Conservation (phyloP, 1,140 invertebrate genomes). For the Anagrus nilaparvatae region DNA sequence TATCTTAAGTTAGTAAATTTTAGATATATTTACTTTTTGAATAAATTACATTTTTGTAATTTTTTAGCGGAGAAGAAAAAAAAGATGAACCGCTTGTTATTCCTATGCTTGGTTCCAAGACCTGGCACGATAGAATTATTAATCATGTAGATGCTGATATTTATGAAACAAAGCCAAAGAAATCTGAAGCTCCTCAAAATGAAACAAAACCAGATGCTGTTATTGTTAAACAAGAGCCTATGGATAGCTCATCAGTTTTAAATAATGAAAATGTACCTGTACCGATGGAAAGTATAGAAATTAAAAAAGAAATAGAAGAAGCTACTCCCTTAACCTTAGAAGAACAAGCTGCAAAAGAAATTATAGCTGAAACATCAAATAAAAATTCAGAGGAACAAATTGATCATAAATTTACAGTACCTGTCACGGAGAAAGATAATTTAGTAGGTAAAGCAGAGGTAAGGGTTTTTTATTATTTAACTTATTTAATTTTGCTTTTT, state of each 20-base stretch:
- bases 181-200: constrained; percentile 5
- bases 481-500: too few species aligned
- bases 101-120: constrained; percentile 43
- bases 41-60: constrained; percentile 16
- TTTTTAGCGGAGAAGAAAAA: constrained; percentile 42
- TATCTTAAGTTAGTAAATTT: background rate
- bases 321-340: constrained; percentile 37
- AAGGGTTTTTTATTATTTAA: constrained; percentile 9
- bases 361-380: constrained; percentile 44
- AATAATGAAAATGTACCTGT: background rate
- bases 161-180: constrained; percentile 23
- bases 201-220: constrained; percentile 8
- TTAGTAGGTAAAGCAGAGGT: constrained; percentile 51
- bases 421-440: constrained; percentile 40
- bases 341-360: constrained; percentile 47
- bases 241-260: constrained; percentile 12
- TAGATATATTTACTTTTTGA: constrained; percentile 4
- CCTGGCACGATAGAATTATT: constrained; percentile 35
- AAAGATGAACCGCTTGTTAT: constrained; percentile 50
- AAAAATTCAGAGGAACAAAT: constrained; percentile 24
- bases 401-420: constrained; percentile 42
- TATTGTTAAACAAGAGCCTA: constrained; percentile 22
- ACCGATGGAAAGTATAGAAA: constrained; percentile 15
- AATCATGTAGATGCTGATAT: constrained; percentile 36
- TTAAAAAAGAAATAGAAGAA: constrained; percentile 21